Conservation (phyloP, 2,797 vertebrate species). For the Potorous gilbertii region DNA sequence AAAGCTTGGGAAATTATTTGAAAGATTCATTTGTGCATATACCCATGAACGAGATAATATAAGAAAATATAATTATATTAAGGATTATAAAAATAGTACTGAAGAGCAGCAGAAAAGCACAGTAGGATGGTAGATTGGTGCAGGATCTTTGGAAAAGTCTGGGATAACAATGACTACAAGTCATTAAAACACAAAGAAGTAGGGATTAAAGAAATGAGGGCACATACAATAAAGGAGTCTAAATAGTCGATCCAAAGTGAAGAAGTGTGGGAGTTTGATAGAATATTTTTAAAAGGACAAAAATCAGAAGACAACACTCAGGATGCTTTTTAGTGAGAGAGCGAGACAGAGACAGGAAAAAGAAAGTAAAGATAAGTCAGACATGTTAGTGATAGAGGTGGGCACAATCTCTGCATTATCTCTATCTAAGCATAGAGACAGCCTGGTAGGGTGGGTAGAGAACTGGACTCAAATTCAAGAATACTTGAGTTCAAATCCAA, state of each 20-base stretch:
- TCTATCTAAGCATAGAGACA: neutral
- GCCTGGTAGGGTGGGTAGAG: neutral
- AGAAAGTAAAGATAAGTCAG: neutral
- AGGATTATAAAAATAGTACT: too few species aligned
- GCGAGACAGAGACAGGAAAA: neutral
- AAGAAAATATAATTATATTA: too few species aligned
- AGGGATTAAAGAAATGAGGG: constrained; percentile 7
- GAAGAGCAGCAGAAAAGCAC: too few species aligned
- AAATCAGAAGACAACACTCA: neutral
- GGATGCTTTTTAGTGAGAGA: neutral
- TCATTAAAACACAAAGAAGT: neutral
- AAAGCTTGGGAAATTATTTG: too few species aligned
- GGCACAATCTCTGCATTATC: neutral
- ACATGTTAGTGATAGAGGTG: neutral
- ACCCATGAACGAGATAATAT: too few species aligned
- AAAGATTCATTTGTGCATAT: too few species aligned
- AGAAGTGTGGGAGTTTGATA: constrained; percentile 8
- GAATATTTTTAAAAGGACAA: constrained; percentile 41
- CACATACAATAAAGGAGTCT: constrained; percentile 4
- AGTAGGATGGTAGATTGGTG: constrained; percentile 10
- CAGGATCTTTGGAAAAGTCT: constrained; percentile 28
- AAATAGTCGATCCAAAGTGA: constrained; percentile 18
- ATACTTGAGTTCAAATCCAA: neutral
- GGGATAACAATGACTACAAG: constrained; percentile 40
- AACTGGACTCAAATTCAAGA: neutral